Base-by-base conservation (phyloP, 2,797 vertebrate species). In the Salarias fasciatus region DNA sequence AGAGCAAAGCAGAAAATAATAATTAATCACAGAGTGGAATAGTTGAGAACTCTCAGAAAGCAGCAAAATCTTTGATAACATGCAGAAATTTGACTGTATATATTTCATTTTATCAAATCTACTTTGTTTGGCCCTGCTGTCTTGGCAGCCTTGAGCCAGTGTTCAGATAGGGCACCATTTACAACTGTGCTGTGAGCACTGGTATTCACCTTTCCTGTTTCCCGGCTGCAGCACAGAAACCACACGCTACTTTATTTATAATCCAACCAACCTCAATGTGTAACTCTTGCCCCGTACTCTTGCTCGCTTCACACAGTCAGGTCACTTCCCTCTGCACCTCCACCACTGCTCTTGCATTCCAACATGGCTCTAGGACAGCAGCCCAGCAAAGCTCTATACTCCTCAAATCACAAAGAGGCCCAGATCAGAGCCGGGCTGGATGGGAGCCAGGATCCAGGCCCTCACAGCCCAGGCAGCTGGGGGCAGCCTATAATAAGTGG, bases 281-380 rank as follows among this genome's bases (percentile, higher is more conserved):
- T 82, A 90, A 91, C 91, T 91, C 79, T 80, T 90, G 86, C 86
- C 88, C 83, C 49, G 45, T 88, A 70, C 84, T 86, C 77, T 84
- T 86, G 81, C 88, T 88, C 74, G 81, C 91, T 92, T 92, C 91
- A 93, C 88, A 92, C 86, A 71, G 80, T 59, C 77, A 86, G 92
- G 91, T 93, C 90, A 86, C 79, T 82, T 90, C 83, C 88, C 89
- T 89, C 88, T 88, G 86, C 87, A 86, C 88, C 88, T 86, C 88
- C 81, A 88, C 77, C 71, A 67, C 84, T 82, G 75, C 89, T 88
- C 87, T 78, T 80, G 88, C 88, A 89, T 92, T 93, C 88, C 89
- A 93, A 88, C 89, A 92, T 92, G 90, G 92, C 93, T 92, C 89
- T 90, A 93, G 91, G 92, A 93, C 86, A 91, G 90, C 88, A 87